Evolutionary conservation across 2,888 invertebrate genomes (phyloP), one percentile per base, ranked within the genome.

Genomic region (Limnephilus marmoratus): DNA sequence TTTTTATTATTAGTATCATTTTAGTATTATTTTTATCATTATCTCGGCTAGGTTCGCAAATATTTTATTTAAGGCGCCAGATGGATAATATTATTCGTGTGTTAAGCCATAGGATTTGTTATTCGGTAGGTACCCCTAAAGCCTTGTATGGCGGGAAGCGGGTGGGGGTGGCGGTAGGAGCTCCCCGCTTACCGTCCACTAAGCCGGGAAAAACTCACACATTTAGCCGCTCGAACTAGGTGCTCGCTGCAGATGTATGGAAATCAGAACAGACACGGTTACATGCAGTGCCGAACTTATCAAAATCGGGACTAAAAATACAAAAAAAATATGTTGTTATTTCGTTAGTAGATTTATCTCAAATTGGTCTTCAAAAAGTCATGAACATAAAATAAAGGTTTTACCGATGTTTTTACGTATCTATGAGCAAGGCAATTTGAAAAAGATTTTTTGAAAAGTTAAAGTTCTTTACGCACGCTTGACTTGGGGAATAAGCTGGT

Each of bases 151-250:
- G n/a, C 24, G 68, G n/a, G n/a, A 7, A n/a, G 24, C 9, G n/a
- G 68, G 9, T 53, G 18, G 18, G 18, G 53, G 13, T 68, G 68
- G 5, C n/a, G 68, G 68, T 68, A 68, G 68, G 7, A 68, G 4
- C 68, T 68, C 68, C 68, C 68, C 68, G 24, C 68, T 68, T n/a
- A 24, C 34, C 83, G 37, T 83, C 83, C 83, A 37, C 83, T 83
- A 83, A 83, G 37, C 83, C 37, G 31, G 83, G 37, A 83, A 83
- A 83, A 37, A 83, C 83, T 83, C 83, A 83, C 68, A 68, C 37
- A 83, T 83, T 83, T 83, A 37, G 13, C 83, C 37, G 18, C 83
- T 24, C 34, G 37, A 83, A 83, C 37, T 41, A 37, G 37, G 83
- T 41, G 15, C 83, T 41, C 37, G 41, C 34, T 41, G 83, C 83